Base-by-base conservation (phyloP, 37 sponge, comb jelly and placozoan genomes). In the Hexactinellida sp. region DNA sequence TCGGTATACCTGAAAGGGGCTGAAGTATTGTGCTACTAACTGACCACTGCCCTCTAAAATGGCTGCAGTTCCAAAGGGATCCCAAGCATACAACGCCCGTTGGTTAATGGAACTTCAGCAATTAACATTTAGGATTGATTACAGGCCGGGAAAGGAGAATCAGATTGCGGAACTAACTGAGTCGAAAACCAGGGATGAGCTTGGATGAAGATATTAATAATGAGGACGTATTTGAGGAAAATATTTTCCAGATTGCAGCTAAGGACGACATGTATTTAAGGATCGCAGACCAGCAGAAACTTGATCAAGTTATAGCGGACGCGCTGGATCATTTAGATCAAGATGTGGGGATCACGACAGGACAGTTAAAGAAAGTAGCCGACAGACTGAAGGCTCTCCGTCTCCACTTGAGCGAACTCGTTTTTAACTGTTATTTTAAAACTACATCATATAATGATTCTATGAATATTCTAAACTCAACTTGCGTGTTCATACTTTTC, bases 41-140 rank as follows among this genome's bases (percentile, higher is more conserved):
- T 28, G 76, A 63, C 30, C 76, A 63, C 30, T 25, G 30, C 34
- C 76, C 76, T 63, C 76, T 63, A 10, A 63, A 63, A 28, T 63
- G 34, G 76, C 30, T 63, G 32, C 25, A 63, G 34, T 63, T 23
- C 25, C 76, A 63, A 28, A 63, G 13, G 34, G 76, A 63, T 63
- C 76, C n/a, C 25, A 63, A 63, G 30, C 76, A 63, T 23, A 63
- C 76, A 1, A 25, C 13, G 76, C 76, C 34, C 76, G 76, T 28
- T 63, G 76, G 76, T 25, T 63, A n/a, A 63, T 63, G 76, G 76
- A 63, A 23, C 76, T 63, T 1, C 76, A 63, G 76, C 19, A 63
- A 63, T 7, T 63, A 25, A 7, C 76, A 7, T 63, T 63, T 28
- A n/a, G 21, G 13, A 63, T 63, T 63, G 30, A 10, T 7, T 63